Evolutionary conservation across 1,140 invertebrate genomes (phyloP), one percentile per base, ranked within the genome.

Genomic region (Aphis gossypii): DNA sequence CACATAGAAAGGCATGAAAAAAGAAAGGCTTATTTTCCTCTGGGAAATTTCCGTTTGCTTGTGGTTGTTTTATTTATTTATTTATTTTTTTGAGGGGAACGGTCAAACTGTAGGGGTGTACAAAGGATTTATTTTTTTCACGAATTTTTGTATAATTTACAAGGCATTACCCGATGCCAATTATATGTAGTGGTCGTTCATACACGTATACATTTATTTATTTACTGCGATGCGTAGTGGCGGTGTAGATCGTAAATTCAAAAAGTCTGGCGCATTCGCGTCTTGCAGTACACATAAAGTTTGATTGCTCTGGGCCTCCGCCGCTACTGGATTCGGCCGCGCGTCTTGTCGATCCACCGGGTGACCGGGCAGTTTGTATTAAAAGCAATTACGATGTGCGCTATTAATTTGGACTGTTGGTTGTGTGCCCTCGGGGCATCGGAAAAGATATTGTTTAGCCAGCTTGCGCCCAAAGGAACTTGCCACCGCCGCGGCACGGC

Each of bases 361-460:
- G 76, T 82, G 89, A 60, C 91, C 92, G 92, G 92, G 92, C 82
- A 86, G 92, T 93, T 93, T 86, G 92, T 93, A 93, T 93, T 93
- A 93, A 84, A 93, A 93, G 92, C 92, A 93, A 93, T 93, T 93
- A 93, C 82, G 92, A 93, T n/a, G 92, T 86, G 82, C 92, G 92
- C 92, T 93, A 93, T 93, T 93, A 93, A 93, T 93, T 93, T 93
- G 92, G 82, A 93, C 92, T 56, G 92, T 86, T 93, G 92, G 82
- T 86, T 38, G 92, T 91, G 90, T 44, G 82, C 92, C 92, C 82
- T 84, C 48, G 76, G 92, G 92, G 92, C 92, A 86, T 93, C 92
- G 92, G 92, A 93, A 93, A 93, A 93, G 92, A 93, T 93, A 93
- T 93, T 93, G 82, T 93, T 93, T 93, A 93, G 48, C 92, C 92